Evolutionary conservation across 1,140 invertebrate genomes (phyloP).

Genomic region (Papilio polytes): DNA sequence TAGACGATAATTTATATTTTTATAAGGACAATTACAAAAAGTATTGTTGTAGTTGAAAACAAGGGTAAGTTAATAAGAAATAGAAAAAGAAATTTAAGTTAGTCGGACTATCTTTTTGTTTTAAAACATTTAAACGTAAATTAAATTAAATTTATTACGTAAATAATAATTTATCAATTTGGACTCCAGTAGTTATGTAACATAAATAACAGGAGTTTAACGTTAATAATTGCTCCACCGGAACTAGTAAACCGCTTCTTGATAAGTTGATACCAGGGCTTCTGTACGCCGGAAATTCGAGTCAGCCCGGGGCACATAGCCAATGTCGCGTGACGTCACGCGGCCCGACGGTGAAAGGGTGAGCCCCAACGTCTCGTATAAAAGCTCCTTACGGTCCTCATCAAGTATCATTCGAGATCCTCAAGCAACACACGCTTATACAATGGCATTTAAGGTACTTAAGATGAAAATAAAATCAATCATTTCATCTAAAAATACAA

Average conservation of each 20-base stretch:
- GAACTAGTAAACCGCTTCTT: conserved; percentile 14
- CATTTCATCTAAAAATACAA: conserved; percentile 17
- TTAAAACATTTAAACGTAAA: no score
- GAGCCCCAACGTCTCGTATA: conserved; percentile 68
- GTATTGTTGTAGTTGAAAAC: no score
- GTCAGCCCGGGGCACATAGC: conserved; percentile 60
- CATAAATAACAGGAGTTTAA: not conserved
- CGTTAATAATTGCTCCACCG: not conserved
- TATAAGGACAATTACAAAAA: not conserved
- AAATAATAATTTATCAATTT: not conserved
- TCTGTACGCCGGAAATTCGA: conserved; percentile 48
- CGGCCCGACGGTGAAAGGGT: conserved; percentile 74
- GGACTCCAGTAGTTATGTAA: not conserved
- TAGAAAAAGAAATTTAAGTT: no score
- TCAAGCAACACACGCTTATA: conserved; percentile 58
- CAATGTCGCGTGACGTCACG: conserved; percentile 60
- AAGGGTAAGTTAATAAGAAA: no score
- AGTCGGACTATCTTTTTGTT: no score
- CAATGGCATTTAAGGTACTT: conserved; percentile 78
- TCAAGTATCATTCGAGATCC: conserved; percentile 71
- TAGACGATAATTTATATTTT: not conserved
- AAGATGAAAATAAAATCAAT: conserved; percentile 13
- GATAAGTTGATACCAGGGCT: conserved; percentile 32
- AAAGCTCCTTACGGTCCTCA: conserved; percentile 67
- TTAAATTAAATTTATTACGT: no score